Base-by-base conservation (phyloP, 2,888 invertebrate species). In the Anoplius nigerrimus region DNA sequence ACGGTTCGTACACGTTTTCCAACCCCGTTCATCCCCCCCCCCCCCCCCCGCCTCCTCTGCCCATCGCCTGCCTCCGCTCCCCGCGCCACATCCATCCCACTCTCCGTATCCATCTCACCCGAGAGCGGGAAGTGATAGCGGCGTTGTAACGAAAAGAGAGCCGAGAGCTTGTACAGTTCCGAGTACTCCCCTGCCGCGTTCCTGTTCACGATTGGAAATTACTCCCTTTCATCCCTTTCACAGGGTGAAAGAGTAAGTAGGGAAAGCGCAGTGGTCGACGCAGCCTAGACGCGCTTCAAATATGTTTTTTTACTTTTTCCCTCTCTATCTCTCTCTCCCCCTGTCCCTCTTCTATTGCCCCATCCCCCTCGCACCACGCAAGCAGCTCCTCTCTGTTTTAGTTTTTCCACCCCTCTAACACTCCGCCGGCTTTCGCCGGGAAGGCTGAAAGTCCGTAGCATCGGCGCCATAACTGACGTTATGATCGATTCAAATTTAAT, bases 401-500 rank as follows among this genome's bases (percentile, higher is more conserved):
- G 13, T 54, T 16, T 46, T 20, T 62, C 45, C 16, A n/a, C 27
- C 5, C 45, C 22, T 48, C 42, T 46, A 24, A 56, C 63, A 6
- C 51, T 4, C 34, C 18, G 18, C 53, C 42, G 46, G 22, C n/a
- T 64, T 64, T 34, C 1, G 34, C 34, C 4, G 52, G 42, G n/a
- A 46, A 18, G 34, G 43, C 24, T 43, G 34, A 60, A 53, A 62
- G 53, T 61, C 59, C n/a, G 34, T 53, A 62, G 62, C 13, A 52
- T 42, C 34, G 34, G 11, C 34, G 34, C 34, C 34, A 34, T 34
- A 34, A 34, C 34, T 34, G 34, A n/a, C 43, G 62, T 59, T 55
- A 65, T 71, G 69, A 75, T 79, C 83, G 82, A 82, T 82, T 74
- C 59, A 66, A 68, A 78, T 84, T 85, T 85, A 84, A 84, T 84